These are phyloP conservation scores for Enteromius afrohamiltoni DNA, from an alignment of 2,797 vertebrate genomes.

Conservation along the genomic window DNA sequence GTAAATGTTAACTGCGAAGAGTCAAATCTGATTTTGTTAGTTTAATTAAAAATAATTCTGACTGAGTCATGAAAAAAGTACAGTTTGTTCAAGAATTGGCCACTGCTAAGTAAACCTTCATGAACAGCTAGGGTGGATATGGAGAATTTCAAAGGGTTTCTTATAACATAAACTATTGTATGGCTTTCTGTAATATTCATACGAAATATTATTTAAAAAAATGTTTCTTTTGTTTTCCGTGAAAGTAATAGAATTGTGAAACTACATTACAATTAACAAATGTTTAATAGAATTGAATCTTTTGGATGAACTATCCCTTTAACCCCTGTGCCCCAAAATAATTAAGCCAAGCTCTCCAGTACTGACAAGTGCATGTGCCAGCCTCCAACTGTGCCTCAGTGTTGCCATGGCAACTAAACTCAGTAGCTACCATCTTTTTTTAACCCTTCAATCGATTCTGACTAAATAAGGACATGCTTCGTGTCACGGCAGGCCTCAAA, in stretches of 20 bases:
- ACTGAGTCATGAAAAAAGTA: not conserved
- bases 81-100: not conserved
- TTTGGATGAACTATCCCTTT: not conserved
- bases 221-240: not conserved
- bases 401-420: conserved; percentile 50
- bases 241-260: not conserved
- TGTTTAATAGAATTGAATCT: rapidly evolving
- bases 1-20: too few relatives aligned
- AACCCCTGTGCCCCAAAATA: conserved; percentile 23
- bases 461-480: conserved; percentile 40
- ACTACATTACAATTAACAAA: not conserved
- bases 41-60: not conserved
- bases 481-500: conserved; percentile 28
- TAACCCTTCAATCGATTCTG: conserved; percentile 37
- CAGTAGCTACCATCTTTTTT: conserved; percentile 39
- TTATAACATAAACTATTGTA: not conserved
- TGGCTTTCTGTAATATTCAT: not conserved
- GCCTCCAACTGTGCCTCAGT: conserved; percentile 30
- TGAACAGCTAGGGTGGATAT: not conserved
- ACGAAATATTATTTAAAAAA: not conserved
- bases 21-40: not conserved
- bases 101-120: not conserved
- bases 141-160: not conserved
- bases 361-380: conserved; percentile 23
- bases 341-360: not conserved